phyloP scores from a whole-genome alignment of 2,113 vertebrate genomes.

The Gallinago undulata region DNA sequence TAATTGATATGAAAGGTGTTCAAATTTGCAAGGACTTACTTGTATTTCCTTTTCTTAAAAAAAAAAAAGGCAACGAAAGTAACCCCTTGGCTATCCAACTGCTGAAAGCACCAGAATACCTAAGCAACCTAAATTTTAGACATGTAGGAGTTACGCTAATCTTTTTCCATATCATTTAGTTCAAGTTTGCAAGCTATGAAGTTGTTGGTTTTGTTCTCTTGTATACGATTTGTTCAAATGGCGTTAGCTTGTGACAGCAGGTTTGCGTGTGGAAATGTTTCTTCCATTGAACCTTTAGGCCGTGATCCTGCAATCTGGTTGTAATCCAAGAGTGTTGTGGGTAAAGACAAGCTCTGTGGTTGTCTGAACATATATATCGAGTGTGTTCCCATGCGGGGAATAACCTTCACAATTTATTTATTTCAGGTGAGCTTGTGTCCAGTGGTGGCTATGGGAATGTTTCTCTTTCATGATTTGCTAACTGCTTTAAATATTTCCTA shows the following conservation, averaged over 20 bases:
- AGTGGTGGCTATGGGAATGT: not conserved
- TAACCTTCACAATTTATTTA: not conserved
- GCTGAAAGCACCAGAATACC: not conserved
- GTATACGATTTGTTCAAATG: not conserved
- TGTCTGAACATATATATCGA: not conserved
- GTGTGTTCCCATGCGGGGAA: fast-evolving
- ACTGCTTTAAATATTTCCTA: not conserved
- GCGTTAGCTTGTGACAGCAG: not conserved
- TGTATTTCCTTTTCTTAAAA: not conserved
- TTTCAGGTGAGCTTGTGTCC: not conserved
- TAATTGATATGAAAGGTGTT: not conserved
- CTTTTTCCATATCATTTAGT: not conserved
- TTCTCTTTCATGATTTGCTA: not conserved
- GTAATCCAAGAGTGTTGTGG: not conserved
- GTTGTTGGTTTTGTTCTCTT: not conserved
- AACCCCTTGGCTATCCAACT: not conserved
- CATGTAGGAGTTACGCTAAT: not conserved
- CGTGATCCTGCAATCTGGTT: fast-evolving
- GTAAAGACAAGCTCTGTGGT: not conserved
- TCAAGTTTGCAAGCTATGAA: not conserved
- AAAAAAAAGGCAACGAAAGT: not conserved
- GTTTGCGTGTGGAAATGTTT: not conserved
- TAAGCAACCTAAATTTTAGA: not conserved
- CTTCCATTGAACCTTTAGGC: not conserved
- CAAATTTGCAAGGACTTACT: not conserved